These are phyloP conservation scores for Serinus canaria DNA, from an alignment of 2,113 vertebrate genomes.

Conservation along the genomic window DNA sequence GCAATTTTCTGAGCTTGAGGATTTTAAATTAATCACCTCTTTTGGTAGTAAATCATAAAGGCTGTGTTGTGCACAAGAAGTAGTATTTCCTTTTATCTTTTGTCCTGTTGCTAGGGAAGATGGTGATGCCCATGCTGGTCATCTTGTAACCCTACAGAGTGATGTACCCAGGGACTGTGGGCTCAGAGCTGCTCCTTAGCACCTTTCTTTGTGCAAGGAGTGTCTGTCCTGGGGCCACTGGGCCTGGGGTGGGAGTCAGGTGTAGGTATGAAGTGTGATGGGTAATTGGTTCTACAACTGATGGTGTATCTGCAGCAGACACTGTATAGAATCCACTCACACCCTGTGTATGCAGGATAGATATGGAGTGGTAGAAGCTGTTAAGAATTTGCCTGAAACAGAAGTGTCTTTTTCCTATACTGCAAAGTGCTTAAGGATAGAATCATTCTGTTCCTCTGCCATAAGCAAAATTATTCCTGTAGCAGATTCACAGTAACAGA, in stretches of 20 bases:
- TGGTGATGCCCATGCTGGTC: not conserved
- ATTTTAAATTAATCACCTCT: not conserved
- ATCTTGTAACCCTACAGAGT: rapidly evolving
- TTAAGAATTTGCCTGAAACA: not conserved
- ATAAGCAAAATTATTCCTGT: not conserved
- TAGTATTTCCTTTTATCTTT: not conserved
- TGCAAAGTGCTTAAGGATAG: not conserved
- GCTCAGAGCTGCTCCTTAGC: not conserved
- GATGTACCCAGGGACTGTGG: not conserved
- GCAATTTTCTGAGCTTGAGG: not conserved
- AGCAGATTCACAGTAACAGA: not conserved
- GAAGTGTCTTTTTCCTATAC: not conserved
- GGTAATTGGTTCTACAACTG: not conserved
- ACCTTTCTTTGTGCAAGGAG: not conserved
- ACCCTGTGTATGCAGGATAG: not conserved
- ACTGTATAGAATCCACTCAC: not conserved
- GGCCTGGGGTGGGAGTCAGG: no score
- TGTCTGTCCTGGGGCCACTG: not conserved
- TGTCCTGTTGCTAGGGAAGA: not conserved
- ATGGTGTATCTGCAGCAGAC: not conserved
- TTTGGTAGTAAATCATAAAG: not conserved
- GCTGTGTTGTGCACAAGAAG: not conserved
- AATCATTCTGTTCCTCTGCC: not conserved
- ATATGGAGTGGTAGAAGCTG: not conserved
- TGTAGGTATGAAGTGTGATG: not conserved